Base-by-base conservation (phyloP, 2,797 vertebrate species). In the Hoplostethus mediterraneus region DNA sequence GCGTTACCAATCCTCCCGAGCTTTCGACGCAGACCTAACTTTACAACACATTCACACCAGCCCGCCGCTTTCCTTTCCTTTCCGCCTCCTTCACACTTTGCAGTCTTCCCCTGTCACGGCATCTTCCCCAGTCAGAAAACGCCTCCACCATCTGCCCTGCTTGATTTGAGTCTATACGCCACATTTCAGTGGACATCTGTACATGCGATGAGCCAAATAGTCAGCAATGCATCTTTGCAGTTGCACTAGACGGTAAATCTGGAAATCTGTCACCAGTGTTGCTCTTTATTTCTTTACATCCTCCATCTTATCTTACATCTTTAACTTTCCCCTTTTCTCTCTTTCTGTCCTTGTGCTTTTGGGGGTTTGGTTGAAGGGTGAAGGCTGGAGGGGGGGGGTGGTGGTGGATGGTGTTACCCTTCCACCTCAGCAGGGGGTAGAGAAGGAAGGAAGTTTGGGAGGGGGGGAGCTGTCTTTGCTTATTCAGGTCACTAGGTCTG, bases 401-500 rank as follows among this genome's bases (percentile, higher is more conserved):
- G 42, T 10, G 42, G 42, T 10, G 9, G 42, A 8, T 11, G 21
- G 21, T 47, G 45, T 5, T 16, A 13, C 3, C 17, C 51, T 52
- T 4, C 1, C 12, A 10, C 36, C 79, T 61, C 71, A 71, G 68
- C 38, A 42, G 72, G 78, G 71, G 62, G 64, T 17, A 52, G 67
- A 62, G 63, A 53, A 44, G 63, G 53, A 73, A 47, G 38, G 53
- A 78, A 77, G 69, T 81, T 68, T 55, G 75, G 72, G 68, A 65
- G 4, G 12, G 12, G 21, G 21, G 1, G 21, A 1, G 21, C 21
- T 21, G 21, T 83, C 58, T 71, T 14, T 48, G 30, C 52, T 77
- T 67, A 80, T 86, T 75, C 74, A 74, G 89, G 87, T 90, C 89
- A 90, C 71, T 80, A 79, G 63, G 58, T 84, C 49, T 74, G 89